Percentiles rank a stretch among this genome's conserved stretches.
Conservation (phyloP, 2,888 invertebrate species). For the Tenodera sinensis region DNA sequence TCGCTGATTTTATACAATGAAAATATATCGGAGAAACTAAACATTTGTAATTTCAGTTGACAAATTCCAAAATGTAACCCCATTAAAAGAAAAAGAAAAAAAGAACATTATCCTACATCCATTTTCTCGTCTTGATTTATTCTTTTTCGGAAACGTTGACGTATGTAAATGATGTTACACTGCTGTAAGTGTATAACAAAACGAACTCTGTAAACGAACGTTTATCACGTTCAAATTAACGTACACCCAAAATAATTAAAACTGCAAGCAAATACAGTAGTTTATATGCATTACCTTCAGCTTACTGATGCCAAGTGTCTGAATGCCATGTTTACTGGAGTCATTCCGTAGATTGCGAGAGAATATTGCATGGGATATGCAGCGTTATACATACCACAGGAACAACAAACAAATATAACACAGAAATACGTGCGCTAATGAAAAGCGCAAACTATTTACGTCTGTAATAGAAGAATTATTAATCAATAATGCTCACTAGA, state of each 20-base stretch:
- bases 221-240: background rate
- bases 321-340: background rate
- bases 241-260: background rate
- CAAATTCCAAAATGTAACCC: too few species aligned
- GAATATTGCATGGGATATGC: background rate
- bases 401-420: background rate
- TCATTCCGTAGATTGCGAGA: background rate
- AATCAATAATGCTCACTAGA: background rate
- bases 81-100: too few species aligned
- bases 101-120: too few species aligned
- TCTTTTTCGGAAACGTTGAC: background rate
- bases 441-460: background rate
- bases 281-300: background rate
- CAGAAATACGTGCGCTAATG: background rate
- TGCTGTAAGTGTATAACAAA: background rate
- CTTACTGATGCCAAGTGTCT: background rate
- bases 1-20: too few species aligned
- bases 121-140: too few species aligned
- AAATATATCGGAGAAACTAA: too few species aligned
- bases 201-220: background rate
- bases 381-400: background rate
- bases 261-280: background rate
- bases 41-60: too few species aligned
- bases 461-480: background rate
- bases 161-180: background rate